These are phyloP conservation scores for Campylorhamphus procurvoides DNA, from an alignment of 2,113 vertebrate species.

Conservation along the genomic window DNA sequence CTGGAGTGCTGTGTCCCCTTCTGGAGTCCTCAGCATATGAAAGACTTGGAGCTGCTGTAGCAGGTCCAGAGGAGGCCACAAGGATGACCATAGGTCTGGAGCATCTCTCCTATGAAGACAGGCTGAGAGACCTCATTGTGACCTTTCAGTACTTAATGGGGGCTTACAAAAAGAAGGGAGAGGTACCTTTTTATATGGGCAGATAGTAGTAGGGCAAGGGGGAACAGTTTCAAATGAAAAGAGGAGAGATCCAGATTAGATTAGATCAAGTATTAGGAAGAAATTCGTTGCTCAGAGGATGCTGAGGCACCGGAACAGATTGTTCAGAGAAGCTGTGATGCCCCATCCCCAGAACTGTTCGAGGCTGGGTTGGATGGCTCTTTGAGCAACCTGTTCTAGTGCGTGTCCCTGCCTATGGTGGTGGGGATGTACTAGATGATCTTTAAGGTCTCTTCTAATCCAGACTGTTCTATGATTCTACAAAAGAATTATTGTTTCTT, in stretches of 20 bases:
- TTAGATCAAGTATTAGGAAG: neutral
- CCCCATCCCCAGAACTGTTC: neutral
- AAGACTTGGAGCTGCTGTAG: neutral
- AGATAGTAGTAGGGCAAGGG: neutral
- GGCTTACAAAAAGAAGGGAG: neutral
- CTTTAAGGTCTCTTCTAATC: neutral
- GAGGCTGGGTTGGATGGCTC: neutral
- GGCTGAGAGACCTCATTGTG: neutral
- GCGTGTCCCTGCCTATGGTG: neutral
- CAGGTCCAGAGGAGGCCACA: neutral
- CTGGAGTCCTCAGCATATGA: neutral
- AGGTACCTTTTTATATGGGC: neutral
- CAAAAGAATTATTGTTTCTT: neutral
- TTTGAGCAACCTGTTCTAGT: neutral
- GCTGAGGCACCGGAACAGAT: no score
- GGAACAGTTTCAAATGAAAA: neutral
- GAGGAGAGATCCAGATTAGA: neutral
- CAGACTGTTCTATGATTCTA: neutral
- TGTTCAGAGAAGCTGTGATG: accelerated
- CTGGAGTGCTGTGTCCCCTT: neutral
- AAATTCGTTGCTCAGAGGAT: neutral
- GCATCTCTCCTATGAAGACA: neutral
- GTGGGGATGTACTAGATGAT: neutral
- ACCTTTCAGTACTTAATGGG: neutral
- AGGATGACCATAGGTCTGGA: neutral